Evolutionary conservation across 2,888 invertebrate genomes (phyloP).

Genomic region (Actias luna): DNA sequence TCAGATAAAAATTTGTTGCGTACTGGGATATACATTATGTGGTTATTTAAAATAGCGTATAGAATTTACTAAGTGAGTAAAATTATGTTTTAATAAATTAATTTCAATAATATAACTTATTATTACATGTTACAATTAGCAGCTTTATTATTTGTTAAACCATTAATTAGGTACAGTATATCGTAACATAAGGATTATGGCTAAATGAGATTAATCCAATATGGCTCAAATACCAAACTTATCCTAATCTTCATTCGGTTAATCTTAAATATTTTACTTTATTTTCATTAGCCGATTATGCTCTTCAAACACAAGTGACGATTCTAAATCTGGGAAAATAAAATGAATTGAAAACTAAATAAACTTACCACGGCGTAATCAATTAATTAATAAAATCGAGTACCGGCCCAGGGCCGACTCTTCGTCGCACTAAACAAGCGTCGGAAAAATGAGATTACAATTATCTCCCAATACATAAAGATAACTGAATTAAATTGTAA

Average conservation of each 20-base stretch:
- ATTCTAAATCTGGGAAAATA: no score
- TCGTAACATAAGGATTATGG: not conserved
- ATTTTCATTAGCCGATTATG: not conserved
- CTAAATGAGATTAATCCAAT: not conserved
- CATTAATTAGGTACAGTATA: not conserved
- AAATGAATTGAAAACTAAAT: slow-evolving; percentile 8
- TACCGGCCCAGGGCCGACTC: slow-evolving; percentile 54
- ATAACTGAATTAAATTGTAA: slow-evolving; percentile 29
- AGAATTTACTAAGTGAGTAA: no score
- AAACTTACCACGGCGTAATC: slow-evolving; percentile 42
- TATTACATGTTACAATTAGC: no score
- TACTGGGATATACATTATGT: no score
- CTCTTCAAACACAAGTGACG: not conserved
- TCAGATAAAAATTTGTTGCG: no score
- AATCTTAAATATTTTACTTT: not conserved
- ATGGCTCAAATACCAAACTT: not conserved
- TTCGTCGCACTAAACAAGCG: slow-evolving; percentile 53
- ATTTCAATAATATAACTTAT: no score
- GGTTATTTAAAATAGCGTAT: no score
- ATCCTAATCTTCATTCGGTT: not conserved
- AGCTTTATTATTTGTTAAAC: no score
- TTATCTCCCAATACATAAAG: slow-evolving; percentile 42
- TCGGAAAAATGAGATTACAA: slow-evolving; percentile 44
- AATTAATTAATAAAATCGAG: slow-evolving; percentile 26
- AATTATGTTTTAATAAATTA: no score